Evolutionary conservation across 2,113 vertebrate genomes (phyloP), one percentile per base, ranked within the genome.

Genomic region (mouse (Mus musculus)): DNA sequence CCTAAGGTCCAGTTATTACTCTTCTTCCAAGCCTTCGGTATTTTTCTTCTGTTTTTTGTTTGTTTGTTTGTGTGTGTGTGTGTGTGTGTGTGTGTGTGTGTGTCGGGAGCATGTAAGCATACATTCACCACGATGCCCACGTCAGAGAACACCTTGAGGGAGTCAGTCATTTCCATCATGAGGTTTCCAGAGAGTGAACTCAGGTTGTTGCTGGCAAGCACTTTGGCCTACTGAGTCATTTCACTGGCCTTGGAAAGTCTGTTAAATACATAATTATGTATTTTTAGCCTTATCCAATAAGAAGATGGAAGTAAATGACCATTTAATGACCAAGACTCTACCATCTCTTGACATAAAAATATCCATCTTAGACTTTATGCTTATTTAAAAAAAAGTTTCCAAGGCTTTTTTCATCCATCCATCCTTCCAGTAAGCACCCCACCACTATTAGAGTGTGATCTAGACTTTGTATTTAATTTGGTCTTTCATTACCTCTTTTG

Each of bases 241-340:
- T 85, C 39, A 85, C 30, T 87, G 63, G 30, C 17, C 20, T 7
- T 0, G 42, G 63, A 69, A 86, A 49, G 20, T 87, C 16, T 72
- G 72, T n/a, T 59, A 61, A 73, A n/a, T 39, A 14, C 54, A 61
- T 59, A 36, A 63, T 91, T 90, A 63, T 6, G 67, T 85, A 80
- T 88, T 95, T 54, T 77, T 33, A 94, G 63, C 12, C 85, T 91
- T 91, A 24, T 39, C 84, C 36, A 67, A 22, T 73, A 76, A 5
- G 61, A 78, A 7, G 61, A 73, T 95, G 78, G 63, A n/a, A 94
- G 46, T 94, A 94, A 94, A 49, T 92, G 54, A 92, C 73, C 26
- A 42, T 42, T 42, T 42, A 42, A 42, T 42, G 42, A 42, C 42
- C 42, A 42, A 42, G 77, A 6, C 56, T 90, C 19, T 81, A 46